Base-by-base conservation (phyloP, 2,113 vertebrate genomes). In the Carlito syrichta region DNA sequence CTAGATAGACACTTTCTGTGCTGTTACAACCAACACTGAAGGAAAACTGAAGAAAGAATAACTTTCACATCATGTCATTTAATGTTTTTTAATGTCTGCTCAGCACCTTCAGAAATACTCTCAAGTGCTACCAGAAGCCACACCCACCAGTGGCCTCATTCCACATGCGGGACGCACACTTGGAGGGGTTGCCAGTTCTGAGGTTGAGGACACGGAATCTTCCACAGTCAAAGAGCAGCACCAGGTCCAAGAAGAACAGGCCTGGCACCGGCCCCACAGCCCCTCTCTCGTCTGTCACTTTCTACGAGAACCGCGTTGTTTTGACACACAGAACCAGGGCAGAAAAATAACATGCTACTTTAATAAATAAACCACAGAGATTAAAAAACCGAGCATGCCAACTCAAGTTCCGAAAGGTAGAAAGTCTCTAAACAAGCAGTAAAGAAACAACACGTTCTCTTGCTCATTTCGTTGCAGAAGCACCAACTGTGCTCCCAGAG, bases 201-300 rank as follows among this genome's bases (percentile, higher is more conserved):
- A 45, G 71, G n/a, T 52, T 9, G 8, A 58, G 69, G 56, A 8
- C 9, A 35, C 20, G 23, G 52, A 63, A 3, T 6, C 6, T 17
- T 62, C 50, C 62, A 13, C 23, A 50, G 45, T 12, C 92, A 10
- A 14, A 2, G 6, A 74, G 69, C 16, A 11, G 48, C n/a, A 48
- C n/a, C 0, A 23, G 19, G 20, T 23, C 32, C 40, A 17, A 32
- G 69, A 81, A 74, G 71, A 66, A 84, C 19, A 45, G 45, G 52
- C 13, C 6, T 0, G 0, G 69, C 20, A 9, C n/a, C 20, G 30
- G 30, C 12, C 40, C 35, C 17, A 8, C 0, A 2, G 83, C 23
- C 84, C 50, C 22, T 19, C 66, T 79, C 78, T 66, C 6, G 2
- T 35, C n/a, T 94, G 50, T 79, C 35, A 58, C 14, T 27, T 63